Evolutionary conservation across 2,797 vertebrate species (phyloP).

Genomic region (Lates japonicus): DNA sequence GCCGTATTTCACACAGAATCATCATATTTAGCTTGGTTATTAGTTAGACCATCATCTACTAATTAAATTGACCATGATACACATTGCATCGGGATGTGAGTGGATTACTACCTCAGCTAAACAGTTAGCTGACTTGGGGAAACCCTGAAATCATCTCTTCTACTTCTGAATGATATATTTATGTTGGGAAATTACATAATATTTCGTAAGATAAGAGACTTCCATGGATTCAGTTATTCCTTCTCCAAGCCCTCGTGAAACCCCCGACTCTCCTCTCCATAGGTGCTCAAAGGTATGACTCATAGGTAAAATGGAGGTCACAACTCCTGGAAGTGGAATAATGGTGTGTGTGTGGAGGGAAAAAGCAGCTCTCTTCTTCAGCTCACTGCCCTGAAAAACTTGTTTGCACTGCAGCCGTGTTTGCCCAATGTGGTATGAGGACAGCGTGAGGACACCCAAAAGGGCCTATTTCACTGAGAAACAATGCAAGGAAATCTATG

Average conservation of each 20-base stretch:
- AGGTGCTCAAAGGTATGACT: constrained; percentile 68
- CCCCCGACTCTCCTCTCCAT: constrained; percentile 33
- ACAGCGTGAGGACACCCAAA: constrained; percentile 69
- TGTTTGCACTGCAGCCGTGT: constrained; percentile 68
- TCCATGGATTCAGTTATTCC: constrained; percentile 24
- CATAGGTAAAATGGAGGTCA: constrained; percentile 82
- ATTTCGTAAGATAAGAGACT: constrained; percentile 33
- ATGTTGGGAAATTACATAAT: constrained; percentile 7
- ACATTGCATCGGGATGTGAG: not conserved
- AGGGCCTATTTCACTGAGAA: constrained; percentile 64
- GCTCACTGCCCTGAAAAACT: constrained; percentile 50
- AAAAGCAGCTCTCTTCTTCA: constrained; percentile 39
- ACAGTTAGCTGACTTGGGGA: not conserved
- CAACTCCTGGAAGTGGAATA: constrained; percentile 48
- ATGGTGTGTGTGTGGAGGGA: not conserved
- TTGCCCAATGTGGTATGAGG: constrained; percentile 57
- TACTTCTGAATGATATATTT: constrained; percentile 19
- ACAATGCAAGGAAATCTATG: constrained; percentile 82
- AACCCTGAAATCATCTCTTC: constrained; percentile 18
- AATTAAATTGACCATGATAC: not conserved
- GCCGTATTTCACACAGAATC: not conserved
- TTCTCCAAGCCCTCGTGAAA: constrained; percentile 3
- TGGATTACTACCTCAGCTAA: not conserved
- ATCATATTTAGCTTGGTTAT: not conserved
- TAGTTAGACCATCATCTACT: not conserved